phyloP scores from a whole-genome alignment of 1,140 invertebrate species.

The Pseudobourletiella spinata region DNA sequence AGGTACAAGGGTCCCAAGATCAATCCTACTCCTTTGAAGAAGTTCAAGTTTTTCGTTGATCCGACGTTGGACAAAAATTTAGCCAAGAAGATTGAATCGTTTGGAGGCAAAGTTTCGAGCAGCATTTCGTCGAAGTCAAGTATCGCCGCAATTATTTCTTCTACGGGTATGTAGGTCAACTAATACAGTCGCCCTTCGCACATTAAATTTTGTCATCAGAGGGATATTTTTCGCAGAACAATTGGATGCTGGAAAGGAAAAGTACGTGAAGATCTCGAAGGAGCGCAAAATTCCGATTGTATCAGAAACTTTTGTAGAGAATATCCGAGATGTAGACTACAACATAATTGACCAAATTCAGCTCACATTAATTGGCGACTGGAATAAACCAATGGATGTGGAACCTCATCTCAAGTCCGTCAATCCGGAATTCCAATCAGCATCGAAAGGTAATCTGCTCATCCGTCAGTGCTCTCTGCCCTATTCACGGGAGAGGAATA shows the following conservation, averaged over 20 bases:
- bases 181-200: not conserved
- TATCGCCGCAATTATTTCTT: constrained; percentile 66
- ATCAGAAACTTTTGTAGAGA: constrained; percentile 64
- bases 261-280: constrained; percentile 55
- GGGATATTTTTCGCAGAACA: not conserved
- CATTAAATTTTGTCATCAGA: not conserved
- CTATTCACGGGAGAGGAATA: not conserved
- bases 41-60: not conserved
- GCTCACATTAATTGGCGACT: not conserved
- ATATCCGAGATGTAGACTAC: constrained; percentile 43
- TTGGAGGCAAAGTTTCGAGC: constrained; percentile 67
- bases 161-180: constrained; percentile 41
- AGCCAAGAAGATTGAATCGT: constrained; percentile 56
- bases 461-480: no score
- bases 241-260: not conserved
- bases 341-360: constrained; percentile 48
- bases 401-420: no score
- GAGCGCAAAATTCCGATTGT: constrained; percentile 66
- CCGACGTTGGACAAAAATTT: constrained; percentile 46
- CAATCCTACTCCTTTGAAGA: not conserved
- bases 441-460: no score
- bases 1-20: not conserved
- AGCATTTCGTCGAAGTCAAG: constrained; percentile 42
- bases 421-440: no score
- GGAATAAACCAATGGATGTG: constrained; percentile 2